Base-by-base conservation (phyloP, 1,140 invertebrate species). In the Scaptomyza hsui region DNA sequence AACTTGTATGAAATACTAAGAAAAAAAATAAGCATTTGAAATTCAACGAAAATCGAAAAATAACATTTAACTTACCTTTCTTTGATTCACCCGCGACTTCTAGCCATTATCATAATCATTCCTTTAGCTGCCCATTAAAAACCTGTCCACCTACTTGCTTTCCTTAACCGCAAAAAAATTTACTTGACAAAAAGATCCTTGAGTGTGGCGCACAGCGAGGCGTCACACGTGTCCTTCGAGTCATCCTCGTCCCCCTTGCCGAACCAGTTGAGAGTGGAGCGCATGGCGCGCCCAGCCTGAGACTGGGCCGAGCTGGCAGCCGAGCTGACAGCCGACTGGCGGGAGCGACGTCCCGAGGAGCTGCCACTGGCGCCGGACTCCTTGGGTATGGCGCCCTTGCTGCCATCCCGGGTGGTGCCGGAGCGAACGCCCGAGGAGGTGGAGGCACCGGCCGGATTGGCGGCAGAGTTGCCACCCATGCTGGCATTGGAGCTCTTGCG, bases 181-280 rank as follows among this genome's bases (percentile, higher is more conserved):
- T 94, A 95, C 93, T 95, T 95, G 29, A 96, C 95, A 90, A 97
- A 96, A 5, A 97, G 93, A 90, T 96, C 95, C 91, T 96, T 96
- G 9, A 97, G 92, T 7, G 95, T 95, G 35, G 95, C 95, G 91
- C 96, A 96, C 48, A 96, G 93, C 10, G 94, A 95, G 12, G 94
- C 94, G 60, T 96, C 95, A 91, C 95, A 96, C 7, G 94, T 93
- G 62, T 95, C 95, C 18, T 92, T 90, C 3, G 93, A 92, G 10
- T 94, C 94, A 29, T 95, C 94, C 37, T 95, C 94, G 7, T 94
- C 94, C 26, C 72, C 74, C 72, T 91, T 91, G 21, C 89, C 76
- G 13, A 90, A 89, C 80, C 89, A 89, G 56, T 91, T 91, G 10
- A 91, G 57, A 0, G 90, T 91, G 13, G 90, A 89, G 21, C 90